Percentiles rank a stretch among this genome's conserved stretches.
Conservation (phyloP, 2,113 vertebrate species). For the Hucho hucho region DNA sequence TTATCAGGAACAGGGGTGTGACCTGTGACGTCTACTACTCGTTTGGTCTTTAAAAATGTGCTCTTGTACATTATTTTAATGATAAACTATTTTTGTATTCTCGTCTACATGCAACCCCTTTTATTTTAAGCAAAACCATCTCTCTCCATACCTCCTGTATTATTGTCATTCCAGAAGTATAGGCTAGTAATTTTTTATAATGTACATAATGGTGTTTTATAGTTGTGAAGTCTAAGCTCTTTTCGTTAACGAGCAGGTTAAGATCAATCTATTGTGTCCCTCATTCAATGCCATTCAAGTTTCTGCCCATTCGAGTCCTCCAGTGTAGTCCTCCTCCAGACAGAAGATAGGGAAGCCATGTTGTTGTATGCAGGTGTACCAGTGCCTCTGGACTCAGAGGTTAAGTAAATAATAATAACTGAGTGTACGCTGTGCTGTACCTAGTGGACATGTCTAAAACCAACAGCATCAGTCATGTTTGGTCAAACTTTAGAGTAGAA, state of each 20-base stretch:
- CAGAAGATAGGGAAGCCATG: neutral
- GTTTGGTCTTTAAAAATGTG: neutral
- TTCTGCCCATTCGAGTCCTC: neutral
- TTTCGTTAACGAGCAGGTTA: neutral
- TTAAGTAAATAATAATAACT: neutral
- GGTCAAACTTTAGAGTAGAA: too few relatives aligned
- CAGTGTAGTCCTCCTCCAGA: neutral
- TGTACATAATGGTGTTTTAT: constrained; percentile 69
- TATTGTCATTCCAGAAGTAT: constrained; percentile 51
- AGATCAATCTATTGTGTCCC: neutral
- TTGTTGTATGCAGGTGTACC: neutral
- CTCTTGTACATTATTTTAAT: constrained; percentile 42
- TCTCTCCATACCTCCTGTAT: constrained; percentile 26
- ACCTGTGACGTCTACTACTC: neutral
- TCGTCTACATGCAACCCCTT: constrained; percentile 17
- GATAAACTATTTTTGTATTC: constrained; percentile 64
- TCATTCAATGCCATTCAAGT: neutral
- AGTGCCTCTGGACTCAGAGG: neutral
- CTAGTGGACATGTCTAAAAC: neutral
- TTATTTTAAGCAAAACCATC: constrained; percentile 35
- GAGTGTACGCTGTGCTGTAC: neutral
- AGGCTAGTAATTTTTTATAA: constrained; percentile 51
- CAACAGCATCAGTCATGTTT: neutral
- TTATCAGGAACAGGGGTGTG: constrained; percentile 1
- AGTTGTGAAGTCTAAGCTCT: constrained; percentile 26